These are phyloP conservation scores for Synergus japonicus DNA, from an alignment of 2,888 invertebrate species.

Conservation along the genomic window DNA sequence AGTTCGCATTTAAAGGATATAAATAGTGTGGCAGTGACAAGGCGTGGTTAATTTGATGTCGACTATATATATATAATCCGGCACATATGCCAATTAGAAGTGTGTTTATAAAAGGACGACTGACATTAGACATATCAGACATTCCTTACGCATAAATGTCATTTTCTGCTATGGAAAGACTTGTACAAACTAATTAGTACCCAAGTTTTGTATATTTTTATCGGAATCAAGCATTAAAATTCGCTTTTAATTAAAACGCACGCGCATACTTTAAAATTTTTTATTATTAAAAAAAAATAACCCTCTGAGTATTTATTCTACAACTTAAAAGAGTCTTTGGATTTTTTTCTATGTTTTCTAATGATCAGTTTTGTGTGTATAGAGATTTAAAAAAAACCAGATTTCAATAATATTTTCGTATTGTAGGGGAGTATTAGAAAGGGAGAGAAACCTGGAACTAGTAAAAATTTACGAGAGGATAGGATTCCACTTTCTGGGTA, in stretches of 20 bases:
- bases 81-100: conserved; percentile 41
- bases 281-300: too few relatives aligned
- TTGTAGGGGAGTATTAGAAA: not conserved
- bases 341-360: too few relatives aligned
- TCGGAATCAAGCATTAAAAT: not conserved
- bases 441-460: not conserved
- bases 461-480: not conserved
- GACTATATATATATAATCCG: conserved; percentile 23
- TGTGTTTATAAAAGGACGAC: conserved; percentile 27
- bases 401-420: not conserved
- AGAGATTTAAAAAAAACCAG: not conserved
- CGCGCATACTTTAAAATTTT: too few relatives aligned
- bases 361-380: not conserved
- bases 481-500: conserved; percentile 1
- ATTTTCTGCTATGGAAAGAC: not conserved
- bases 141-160: conserved; percentile 1
- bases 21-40: conserved; percentile 8
- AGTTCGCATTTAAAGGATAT: conserved; percentile 17
- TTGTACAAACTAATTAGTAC: conserved; percentile 16
- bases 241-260: not conserved
- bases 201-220: not conserved
- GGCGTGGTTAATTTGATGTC: conserved; percentile 27
- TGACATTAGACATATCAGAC: conserved; percentile 10
- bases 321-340: too few relatives aligned
- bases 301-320: too few relatives aligned